Evolutionary conservation across 1,140 invertebrate genomes (phyloP).

Genomic region (Drosophila fuyamai): DNA sequence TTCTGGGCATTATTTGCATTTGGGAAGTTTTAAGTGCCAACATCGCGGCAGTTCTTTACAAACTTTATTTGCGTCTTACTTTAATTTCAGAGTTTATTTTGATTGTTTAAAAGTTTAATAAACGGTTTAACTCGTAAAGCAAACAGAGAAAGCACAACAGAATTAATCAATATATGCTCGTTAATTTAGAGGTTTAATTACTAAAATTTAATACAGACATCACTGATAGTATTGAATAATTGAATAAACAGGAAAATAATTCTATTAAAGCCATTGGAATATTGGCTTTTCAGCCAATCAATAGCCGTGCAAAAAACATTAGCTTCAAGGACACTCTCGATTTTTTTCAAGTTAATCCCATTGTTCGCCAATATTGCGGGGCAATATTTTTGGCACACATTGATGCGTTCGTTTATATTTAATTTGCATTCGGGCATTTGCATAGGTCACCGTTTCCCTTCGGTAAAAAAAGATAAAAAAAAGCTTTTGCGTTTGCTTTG

Average conservation of each 20-base stretch:
- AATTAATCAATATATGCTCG: constrained; percentile 1
- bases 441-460: constrained; percentile 20
- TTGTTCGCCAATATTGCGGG: constrained; percentile 19
- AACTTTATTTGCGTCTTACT: constrained; percentile 32
- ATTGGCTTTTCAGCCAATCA: constrained; percentile 7
- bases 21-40: constrained; percentile 46
- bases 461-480: constrained; percentile 2
- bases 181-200: not conserved
- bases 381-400: constrained; percentile 24
- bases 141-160: not conserved
- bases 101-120: constrained; percentile 28
- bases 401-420: constrained; percentile 51
- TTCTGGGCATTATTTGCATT: constrained; percentile 40
- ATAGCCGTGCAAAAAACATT: constrained; percentile 3
- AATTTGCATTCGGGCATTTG: constrained; percentile 54
- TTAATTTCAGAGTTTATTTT: constrained; percentile 51
- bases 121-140: constrained; percentile 15
- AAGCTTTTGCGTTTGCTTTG: constrained; percentile 9
- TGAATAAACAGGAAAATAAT: not conserved
- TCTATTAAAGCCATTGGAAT: constrained; percentile 9
- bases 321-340: constrained; percentile 24
- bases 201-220: too few species aligned
- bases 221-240: too few species aligned
- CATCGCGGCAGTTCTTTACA: constrained; percentile 9
- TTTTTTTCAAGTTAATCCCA: constrained; percentile 30